Evolutionary conservation across 64 coral and sea anemone genomes (phyloP).

Genomic region (Hydrozoanthus tunicans): DNA sequence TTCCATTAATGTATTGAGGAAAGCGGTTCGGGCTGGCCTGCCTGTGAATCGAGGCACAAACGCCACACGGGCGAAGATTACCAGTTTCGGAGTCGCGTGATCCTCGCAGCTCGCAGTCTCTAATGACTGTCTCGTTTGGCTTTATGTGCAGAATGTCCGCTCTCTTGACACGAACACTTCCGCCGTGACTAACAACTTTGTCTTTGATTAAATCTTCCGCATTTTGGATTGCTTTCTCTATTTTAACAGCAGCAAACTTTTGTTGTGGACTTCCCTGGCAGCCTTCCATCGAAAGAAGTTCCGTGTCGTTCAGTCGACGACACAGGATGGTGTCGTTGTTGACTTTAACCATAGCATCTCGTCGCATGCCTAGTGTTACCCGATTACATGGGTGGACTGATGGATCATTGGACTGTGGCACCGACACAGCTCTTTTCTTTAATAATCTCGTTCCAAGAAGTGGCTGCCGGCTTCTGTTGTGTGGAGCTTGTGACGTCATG

Average conservation of each 20-base stretch:
- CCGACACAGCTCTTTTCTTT: not conserved
- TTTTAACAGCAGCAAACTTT: slow-evolving; percentile 2
- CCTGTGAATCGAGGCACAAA: slow-evolving; percentile 33
- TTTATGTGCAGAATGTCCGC: not conserved
- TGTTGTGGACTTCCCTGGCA: not conserved
- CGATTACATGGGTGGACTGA: slow-evolving; percentile 14
- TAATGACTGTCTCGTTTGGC: not conserved
- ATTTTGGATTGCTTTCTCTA: slow-evolving; percentile 48
- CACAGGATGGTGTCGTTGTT: not conserved
- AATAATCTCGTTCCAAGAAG: not conserved
- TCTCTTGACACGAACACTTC: slow-evolving; percentile 28
- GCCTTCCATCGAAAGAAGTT: slow-evolving; percentile 22
- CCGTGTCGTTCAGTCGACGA: slow-evolving; percentile 21
- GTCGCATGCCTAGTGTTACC: not conserved
- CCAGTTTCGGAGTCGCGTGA: not conserved
- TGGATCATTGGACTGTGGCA: not conserved
- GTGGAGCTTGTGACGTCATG: slow-evolving; percentile 39
- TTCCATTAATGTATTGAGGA: slow-evolving; percentile 14
- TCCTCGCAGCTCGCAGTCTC: not conserved
- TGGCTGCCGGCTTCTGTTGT: not conserved
- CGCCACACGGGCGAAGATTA: not conserved
- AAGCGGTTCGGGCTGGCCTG: slow-evolving; percentile 7
- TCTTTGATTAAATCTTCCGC: slow-evolving; percentile 4
- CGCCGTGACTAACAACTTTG: not conserved
- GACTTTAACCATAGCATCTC: not conserved